Conservation (phyloP, 2,888 invertebrate species). For the Limnephilus lunatus region DNA sequence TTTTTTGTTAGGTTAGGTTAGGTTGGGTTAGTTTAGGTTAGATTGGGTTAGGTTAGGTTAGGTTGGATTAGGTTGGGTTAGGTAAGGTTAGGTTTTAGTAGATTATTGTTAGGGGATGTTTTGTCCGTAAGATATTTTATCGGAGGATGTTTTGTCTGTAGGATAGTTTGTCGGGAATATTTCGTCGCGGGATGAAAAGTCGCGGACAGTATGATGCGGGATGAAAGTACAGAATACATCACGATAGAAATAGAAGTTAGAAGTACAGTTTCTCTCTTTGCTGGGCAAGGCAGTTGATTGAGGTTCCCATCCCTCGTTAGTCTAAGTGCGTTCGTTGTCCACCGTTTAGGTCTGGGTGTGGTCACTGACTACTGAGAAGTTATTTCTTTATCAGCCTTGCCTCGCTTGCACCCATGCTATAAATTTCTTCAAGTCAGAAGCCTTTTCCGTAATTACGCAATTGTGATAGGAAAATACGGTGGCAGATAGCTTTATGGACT, state of each 20-base stretch:
- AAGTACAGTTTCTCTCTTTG: neutral
- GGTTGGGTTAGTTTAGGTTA: too few relatives aligned
- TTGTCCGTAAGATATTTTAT: too few relatives aligned
- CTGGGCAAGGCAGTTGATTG: neutral
- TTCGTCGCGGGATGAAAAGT: too few relatives aligned
- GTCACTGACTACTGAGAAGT: neutral
- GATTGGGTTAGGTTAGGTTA: too few relatives aligned
- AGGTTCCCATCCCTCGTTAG: neutral
- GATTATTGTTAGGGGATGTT: too few relatives aligned
- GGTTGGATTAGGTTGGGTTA: too few relatives aligned
- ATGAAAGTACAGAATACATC: too few relatives aligned
- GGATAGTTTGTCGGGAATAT: too few relatives aligned
- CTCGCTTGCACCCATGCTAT: neutral
- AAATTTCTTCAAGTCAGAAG: slow-evolving; percentile 2
- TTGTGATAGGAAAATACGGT: neutral
- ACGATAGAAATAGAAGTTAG: neutral
- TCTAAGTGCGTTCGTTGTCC: neutral
- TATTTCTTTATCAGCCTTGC: neutral
- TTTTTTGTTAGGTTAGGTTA: too few relatives aligned
- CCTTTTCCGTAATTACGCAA: neutral
- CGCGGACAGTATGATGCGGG: too few relatives aligned
- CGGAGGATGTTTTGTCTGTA: too few relatives aligned
- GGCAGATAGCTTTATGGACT: neutral
- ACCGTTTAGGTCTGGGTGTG: neutral
- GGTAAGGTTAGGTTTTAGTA: too few relatives aligned